A percentile compares a stretch with the other conserved stretches of the same genome.
Evolutionary conservation across 2,888 invertebrate species (phyloP).

Genomic region (Drosophila conformis): DNA sequence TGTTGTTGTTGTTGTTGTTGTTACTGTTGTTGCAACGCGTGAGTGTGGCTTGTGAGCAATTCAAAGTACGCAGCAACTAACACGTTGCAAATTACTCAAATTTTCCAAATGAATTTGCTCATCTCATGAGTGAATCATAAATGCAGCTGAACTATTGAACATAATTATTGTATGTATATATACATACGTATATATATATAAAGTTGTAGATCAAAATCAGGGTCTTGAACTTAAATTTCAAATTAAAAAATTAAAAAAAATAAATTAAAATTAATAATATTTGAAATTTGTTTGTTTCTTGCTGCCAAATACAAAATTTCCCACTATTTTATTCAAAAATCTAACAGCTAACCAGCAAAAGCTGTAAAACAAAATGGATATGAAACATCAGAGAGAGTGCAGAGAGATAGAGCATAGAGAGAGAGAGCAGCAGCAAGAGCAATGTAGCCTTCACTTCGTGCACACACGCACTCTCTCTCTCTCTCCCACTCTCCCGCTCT

Average conservation of each 20-base stretch:
- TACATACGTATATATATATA: not conserved
- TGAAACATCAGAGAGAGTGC: constrained; percentile 50
- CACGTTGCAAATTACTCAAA: not conserved
- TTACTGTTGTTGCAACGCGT: no score
- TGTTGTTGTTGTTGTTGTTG: constrained; percentile 25
- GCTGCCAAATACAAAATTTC: constrained; percentile 34
- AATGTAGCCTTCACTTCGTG: constrained; percentile 43
- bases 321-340: constrained; percentile 52
- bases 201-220: not conserved
- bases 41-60: not conserved
- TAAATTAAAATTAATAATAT: not conserved
- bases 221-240: not conserved
- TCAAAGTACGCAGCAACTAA: not conserved
- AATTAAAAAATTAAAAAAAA: no score
- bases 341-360: constrained; percentile 21
- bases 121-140: not conserved
- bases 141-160: not conserved
- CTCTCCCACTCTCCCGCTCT: not conserved
- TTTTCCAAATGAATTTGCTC: not conserved
- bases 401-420: constrained; percentile 3
- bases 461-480: not conserved
- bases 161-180: not conserved
- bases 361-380: constrained; percentile 42
- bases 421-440: not conserved
- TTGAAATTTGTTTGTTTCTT: not conserved